Percentiles rank a stretch among this genome's conserved stretches.
These are phyloP conservation scores for Egretta garzetta DNA, from an alignment of 2,113 vertebrate species.

Conservation along the genomic window DNA sequence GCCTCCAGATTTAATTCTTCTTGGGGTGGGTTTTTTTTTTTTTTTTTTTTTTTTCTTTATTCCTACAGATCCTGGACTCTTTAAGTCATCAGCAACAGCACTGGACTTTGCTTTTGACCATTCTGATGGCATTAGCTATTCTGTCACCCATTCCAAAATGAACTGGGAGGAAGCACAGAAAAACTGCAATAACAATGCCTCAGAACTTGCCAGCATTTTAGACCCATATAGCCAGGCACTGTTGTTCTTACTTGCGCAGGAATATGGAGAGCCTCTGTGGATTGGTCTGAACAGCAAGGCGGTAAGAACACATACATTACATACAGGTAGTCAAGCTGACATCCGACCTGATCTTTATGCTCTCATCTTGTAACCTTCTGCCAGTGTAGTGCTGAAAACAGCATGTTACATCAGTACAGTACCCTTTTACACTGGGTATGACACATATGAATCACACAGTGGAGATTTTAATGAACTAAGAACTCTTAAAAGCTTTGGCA, in stretches of 20 bases:
- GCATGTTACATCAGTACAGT: not conserved
- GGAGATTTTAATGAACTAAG: not conserved
- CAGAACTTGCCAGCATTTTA: conserved; percentile 84
- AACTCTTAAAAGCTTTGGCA: not conserved
- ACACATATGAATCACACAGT: not conserved
- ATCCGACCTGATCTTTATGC: not conserved
- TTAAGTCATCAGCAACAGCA: conserved; percentile 56
- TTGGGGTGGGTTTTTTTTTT: fast-evolving
- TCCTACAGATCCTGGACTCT: conserved; percentile 80
- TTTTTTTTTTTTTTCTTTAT: not conserved
- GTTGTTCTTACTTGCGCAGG: conserved; percentile 69
- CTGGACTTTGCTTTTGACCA: conserved; percentile 62
- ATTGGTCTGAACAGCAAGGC: conserved; percentile 89
- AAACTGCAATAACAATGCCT: conserved; percentile 79
- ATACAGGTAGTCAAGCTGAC: not conserved
- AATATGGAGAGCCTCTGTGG: conserved; percentile 82
- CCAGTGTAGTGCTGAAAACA: not conserved
- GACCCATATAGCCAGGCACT: conserved; percentile 79
- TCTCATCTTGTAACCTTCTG: not conserved
- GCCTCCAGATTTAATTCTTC: not conserved
- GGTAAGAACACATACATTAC: conserved; percentile 75
- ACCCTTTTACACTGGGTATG: not conserved
- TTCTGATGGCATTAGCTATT: conserved; percentile 82
- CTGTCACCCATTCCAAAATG: conserved; percentile 78
- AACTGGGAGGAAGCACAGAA: conserved; percentile 87